Base-by-base conservation (phyloP, 2,888 invertebrate species). In the Coenonympha arcania region DNA sequence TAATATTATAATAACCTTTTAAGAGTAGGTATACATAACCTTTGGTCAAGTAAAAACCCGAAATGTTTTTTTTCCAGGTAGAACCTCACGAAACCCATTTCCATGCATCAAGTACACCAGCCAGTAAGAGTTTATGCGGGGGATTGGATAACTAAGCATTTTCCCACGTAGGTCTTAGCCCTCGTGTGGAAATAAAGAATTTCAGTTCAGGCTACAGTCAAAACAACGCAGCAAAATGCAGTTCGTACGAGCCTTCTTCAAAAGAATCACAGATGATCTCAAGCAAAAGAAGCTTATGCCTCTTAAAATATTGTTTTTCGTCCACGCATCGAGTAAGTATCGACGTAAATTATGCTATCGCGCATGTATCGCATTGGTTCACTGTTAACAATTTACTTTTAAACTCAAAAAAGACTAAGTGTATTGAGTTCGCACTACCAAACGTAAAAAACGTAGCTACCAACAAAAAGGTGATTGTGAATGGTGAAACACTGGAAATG, bases 271-370 rank as follows among this genome's bases (percentile, higher is more conserved):
- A 55, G 89, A 91, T 64, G 93, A 93, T 76, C 88, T 93, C 63
- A 89, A 88, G 64, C 90, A 90, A 68, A 92, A 91, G 73, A 90
- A 93, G 71, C 81, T 93, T 31, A 81, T 93, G 58, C 92, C 93
- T 1, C 73, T 93, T 51, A 93, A 93, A 74, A 80, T 93, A 61
- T 85, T 93, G 59, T 93, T 93, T 74, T 93, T 93, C 70, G 91
- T 93, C 50, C 91, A 93, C 77, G 90, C 92, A 34, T 93, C 93
- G 13, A 92, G 93, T 93, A 83, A 91, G 92, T 89, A 43, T 22
- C n/a, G 6, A 19, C 9, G 36, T 44, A n/a, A 3, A 28, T 30
- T 19, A n/a, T n/a, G n/a, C n/a, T n/a, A n/a, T n/a, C n/a, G n/a
- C n/a, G n/a, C n/a, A n/a, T n/a, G n/a, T n/a, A n/a, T n/a, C n/a